Evolutionary conservation across 2,797 vertebrate species (phyloP).

Genomic region (Prunella strophiata): DNA sequence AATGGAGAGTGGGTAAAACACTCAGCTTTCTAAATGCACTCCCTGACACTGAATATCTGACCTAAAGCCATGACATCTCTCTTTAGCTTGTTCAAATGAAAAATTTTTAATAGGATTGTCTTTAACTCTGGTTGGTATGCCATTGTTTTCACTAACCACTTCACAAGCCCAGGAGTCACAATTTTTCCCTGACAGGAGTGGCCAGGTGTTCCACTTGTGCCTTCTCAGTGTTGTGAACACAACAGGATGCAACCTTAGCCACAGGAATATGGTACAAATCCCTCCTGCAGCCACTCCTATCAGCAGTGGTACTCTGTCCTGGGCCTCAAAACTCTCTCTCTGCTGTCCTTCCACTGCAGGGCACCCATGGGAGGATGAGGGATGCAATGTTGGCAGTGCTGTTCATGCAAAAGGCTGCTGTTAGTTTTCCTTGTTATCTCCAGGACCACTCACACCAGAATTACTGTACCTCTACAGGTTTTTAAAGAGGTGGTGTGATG

Average conservation of each 20-base stretch:
- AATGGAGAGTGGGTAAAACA: background rate
- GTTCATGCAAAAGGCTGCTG: background rate
- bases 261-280: rapidly evolving
- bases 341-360: rapidly evolving
- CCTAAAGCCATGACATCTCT: background rate
- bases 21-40: background rate
- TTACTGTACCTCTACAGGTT: background rate
- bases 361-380: background rate
- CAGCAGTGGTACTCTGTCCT: background rate
- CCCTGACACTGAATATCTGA: background rate
- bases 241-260: rapidly evolving
- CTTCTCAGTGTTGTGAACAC: background rate
- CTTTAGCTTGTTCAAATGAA: background rate
- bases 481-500: background rate
- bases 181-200: background rate
- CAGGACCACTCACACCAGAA: rapidly evolving
- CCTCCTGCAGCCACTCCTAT: background rate
- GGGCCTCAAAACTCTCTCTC: background rate
- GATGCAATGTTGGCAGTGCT: rapidly evolving
- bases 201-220: background rate
- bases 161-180: background rate
- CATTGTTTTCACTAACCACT: background rate
- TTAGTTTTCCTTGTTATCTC: background rate
- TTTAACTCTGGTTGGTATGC: background rate
- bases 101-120: background rate